Evolutionary conservation across 2,113 vertebrate species (phyloP).

Genomic region (Plestiodon gilberti): DNA sequence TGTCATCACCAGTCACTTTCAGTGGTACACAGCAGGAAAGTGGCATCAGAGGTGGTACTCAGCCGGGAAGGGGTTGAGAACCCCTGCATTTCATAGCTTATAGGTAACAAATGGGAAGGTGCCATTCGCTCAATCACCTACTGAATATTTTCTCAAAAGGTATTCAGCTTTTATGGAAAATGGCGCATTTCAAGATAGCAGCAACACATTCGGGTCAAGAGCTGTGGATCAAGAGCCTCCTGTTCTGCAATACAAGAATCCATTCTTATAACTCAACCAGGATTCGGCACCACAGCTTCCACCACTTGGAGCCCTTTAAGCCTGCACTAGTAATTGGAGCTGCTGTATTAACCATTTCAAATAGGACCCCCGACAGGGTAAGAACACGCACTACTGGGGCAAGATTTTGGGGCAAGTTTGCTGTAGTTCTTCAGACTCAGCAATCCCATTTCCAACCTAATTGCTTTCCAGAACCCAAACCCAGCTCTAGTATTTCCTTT

Average conservation of each 20-base stretch:
- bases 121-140: not conserved
- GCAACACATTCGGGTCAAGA: not conserved
- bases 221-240: not conserved
- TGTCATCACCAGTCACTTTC: too few relatives aligned
- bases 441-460: not conserved
- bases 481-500: not conserved
- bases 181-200: not conserved
- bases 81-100: too few relatives aligned
- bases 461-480: not conserved
- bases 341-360: conserved; percentile 5
- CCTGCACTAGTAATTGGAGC: not conserved
- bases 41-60: too few relatives aligned
- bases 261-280: not conserved
- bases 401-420: not conserved
- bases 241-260: not conserved
- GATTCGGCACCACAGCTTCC: not conserved
- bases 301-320: not conserved
- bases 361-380: not conserved
- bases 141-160: not conserved
- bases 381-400: not conserved
- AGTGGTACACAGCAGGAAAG: too few relatives aligned
- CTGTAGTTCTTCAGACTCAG: not conserved
- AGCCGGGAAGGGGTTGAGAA: too few relatives aligned
- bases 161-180: conserved; percentile 11
- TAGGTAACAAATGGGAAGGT: not conserved